Base-by-base conservation (phyloP, 2,113 vertebrate species). In the Lates calcarifer region DNA sequence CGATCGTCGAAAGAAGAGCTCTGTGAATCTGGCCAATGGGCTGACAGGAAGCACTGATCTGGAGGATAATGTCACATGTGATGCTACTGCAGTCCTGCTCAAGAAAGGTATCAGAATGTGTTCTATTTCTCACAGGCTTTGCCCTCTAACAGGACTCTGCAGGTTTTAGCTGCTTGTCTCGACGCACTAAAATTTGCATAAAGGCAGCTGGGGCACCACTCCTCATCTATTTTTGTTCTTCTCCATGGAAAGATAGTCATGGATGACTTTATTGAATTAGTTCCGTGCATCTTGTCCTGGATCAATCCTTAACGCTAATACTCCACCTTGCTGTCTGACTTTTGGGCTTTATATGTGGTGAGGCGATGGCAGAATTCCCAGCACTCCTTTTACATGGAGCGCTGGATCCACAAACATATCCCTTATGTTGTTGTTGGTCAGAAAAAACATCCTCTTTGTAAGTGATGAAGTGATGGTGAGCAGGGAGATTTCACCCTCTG, bases 61-160 rank as follows among this genome's bases (percentile, higher is more conserved):
- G 70, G 97, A 98, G 0, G 97, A 94, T 17, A 84, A 97, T 51
- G 95, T 96, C 91, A 96, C 95, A 60, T 98, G 97, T 0, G 97
- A 98, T 0, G 97, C 97, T 33, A 98, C 96, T 0, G 96, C 97
- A 70, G 97, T 98, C 49, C 96, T 98, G 88, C 96, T 98, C 66
- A 98, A 96, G 94, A 98, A 97, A 97, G 96, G 97, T 93, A 89
- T 31, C 35, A 31, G 14, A 57, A 18, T 22, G 15, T 71, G 41
- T 68, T 51, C 72, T 11, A 22, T 68, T 64, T 79, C 12, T 53
- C 43, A 26, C 66, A 24, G 55, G 1, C 28, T 62, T 37, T 79
- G 64, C 11, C 79, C 72, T 81, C 74, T 76, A 77, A 70, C 22
- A 37, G 62, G 73, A 37, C 83, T 75, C 45, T 33, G 76, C 14